phyloP scores from a whole-genome alignment of 2,797 vertebrate genomes.

The Botia kubotai region DNA sequence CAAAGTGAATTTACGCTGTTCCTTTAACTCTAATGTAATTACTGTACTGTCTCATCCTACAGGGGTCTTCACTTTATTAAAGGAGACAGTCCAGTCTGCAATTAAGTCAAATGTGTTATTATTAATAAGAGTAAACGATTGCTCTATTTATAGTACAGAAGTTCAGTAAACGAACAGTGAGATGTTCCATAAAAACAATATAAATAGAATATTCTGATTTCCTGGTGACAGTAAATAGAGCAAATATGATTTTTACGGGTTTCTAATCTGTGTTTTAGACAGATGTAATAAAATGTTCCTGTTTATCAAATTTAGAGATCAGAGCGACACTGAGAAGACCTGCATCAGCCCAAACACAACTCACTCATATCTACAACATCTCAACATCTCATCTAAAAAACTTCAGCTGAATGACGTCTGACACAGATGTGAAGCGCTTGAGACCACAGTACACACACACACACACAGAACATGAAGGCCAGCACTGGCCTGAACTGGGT shows the following conservation, averaged over 20 bases:
- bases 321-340: background rate
- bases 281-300: too few relatives aligned
- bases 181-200: background rate
- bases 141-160: background rate
- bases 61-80: background rate
- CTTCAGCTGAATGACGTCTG: slow-evolving; percentile 23
- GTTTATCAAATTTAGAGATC: too few relatives aligned
- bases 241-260: too few relatives aligned
- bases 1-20: background rate
- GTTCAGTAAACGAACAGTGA: background rate
- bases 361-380: slow-evolving; percentile 6
- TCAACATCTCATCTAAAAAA: slow-evolving; percentile 4
- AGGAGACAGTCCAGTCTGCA: too few relatives aligned
- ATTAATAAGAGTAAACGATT: background rate
- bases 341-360: background rate
- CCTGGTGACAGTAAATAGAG: too few relatives aligned
- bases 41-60: background rate
- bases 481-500: slow-evolving; percentile 72
- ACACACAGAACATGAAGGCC: slow-evolving; percentile 59
- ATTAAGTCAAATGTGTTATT: background rate
- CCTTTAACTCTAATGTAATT: background rate
- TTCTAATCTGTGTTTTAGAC: too few relatives aligned
- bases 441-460: slow-evolving; percentile 49
- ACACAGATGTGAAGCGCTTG: slow-evolving; percentile 64
- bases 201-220: too few relatives aligned